Percentiles rank a stretch among this genome's conserved stretches.
phyloP scores from a whole-genome alignment of 2,888 invertebrate species.

The Diplazon laetatorius region DNA sequence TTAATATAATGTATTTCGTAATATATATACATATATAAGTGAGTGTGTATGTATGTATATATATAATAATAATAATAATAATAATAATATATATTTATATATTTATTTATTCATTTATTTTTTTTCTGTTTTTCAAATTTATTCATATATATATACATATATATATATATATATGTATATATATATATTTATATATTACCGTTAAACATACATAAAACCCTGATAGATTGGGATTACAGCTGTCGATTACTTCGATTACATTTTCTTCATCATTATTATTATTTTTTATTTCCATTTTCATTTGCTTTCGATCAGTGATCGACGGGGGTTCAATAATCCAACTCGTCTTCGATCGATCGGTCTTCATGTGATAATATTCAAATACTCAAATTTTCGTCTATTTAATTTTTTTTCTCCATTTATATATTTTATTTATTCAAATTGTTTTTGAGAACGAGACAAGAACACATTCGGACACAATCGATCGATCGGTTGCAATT shows the following conservation, averaged over 20 bases:
- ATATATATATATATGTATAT: constrained; percentile 68
- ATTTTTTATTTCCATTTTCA: constrained; percentile 49
- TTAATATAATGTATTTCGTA: constrained; percentile 80
- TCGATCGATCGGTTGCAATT: constrained; percentile 51
- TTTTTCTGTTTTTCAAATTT: constrained; percentile 67
- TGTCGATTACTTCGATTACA: constrained; percentile 64
- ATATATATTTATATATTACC: constrained; percentile 71
- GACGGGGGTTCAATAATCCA: constrained; percentile 66
- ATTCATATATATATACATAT: constrained; percentile 66
- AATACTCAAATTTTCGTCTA: constrained; percentile 1
- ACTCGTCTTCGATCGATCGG: constrained; percentile 60
- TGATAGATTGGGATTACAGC: constrained; percentile 79
- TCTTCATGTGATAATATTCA: constrained; percentile 44
- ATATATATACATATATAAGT: constrained; percentile 78
- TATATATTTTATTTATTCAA: neutral
- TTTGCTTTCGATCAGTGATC: constrained; percentile 63
- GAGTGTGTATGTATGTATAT: constrained; percentile 70
- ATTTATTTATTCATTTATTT: constrained; percentile 62
- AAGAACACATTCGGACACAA: constrained; percentile 28
- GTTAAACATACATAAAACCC: constrained; percentile 79
- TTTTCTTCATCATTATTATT: constrained; percentile 57
- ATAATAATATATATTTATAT: constrained; percentile 52
- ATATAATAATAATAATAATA: too few relatives aligned
- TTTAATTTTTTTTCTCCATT: neutral
- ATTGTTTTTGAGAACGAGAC: constrained; percentile 12